Evolutionary conservation across 2,113 vertebrate species (phyloP), one percentile per base, ranked within the genome.

Genomic region (Nyctibius bracteatus): DNA sequence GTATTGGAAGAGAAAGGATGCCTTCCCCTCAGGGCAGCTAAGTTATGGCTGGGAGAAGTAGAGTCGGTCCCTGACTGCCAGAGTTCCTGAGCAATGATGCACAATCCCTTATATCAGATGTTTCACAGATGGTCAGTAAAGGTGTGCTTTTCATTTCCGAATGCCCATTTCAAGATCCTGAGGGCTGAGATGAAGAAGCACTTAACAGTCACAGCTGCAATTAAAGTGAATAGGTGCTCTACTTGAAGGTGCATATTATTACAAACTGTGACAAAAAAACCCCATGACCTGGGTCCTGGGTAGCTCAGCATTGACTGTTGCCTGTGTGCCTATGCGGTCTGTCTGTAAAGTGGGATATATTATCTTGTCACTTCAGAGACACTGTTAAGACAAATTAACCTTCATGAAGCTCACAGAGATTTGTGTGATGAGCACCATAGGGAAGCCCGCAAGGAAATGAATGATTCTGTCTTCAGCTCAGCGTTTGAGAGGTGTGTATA

Each of bases 361-460:
- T 67, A 91, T 77, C 28, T 31, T 83, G 72, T 90, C 57, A 75
- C 68, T 86, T 79, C 0, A 0, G 37, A 84, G 44, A 70, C 31
- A 14, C 65, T 92, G 22, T 83, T 83, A 63, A 93, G 68, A 93
- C 49, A 93, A 86, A 94, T 93, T 81, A 87, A 88, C 49, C 31
- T 91, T 81, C 70, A 55, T 9, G 52, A 96, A 68, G 31, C 68
- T 86, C 80, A 77, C 31, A 73, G 62, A 92, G 68, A 30, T 92
- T 68, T 66, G 18, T 7, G 2, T 86, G 61, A 93, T 79, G 31
- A 92, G n/a, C 52, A 52, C 81, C 65, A 61, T 41, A 86, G 73
- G 73, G 52, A 93, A 94, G 33, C 31, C 47, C 44, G 39, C 67
- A 81, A 86, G n/a, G 70, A 85, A 81, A 95, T 61, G 22, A 88